Evolutionary conservation across 2,888 invertebrate species (phyloP).

Genomic region (Poecilus cupreus): DNA sequence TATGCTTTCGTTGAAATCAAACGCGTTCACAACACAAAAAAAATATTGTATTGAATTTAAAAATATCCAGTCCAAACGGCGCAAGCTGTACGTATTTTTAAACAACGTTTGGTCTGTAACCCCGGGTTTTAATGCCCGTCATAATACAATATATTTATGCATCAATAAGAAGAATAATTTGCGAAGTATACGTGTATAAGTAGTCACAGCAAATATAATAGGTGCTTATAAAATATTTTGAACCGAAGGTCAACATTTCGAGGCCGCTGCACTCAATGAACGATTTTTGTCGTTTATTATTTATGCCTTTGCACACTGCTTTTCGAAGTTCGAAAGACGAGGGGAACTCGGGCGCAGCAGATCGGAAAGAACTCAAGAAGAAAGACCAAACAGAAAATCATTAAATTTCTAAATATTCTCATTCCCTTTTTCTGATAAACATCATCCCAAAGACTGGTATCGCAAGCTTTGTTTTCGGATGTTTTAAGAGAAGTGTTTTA

Average conservation of each 20-base stretch:
- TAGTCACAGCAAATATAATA: slow-evolving; percentile 43
- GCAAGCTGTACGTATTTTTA: not conserved
- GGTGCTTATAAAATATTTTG: slow-evolving; percentile 36
- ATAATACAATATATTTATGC: slow-evolving; percentile 18
- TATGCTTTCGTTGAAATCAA: not conserved
- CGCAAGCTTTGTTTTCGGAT: too few species aligned
- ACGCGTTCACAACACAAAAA: not conserved
- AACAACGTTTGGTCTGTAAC: too few species aligned
- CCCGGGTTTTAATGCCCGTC: not conserved
- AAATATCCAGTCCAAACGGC: not conserved
- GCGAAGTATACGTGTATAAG: slow-evolving; percentile 23
- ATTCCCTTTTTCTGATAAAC: too few species aligned
- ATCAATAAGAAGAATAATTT: slow-evolving; percentile 32
- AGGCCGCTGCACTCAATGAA: slow-evolving; percentile 45
- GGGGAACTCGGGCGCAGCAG: not conserved
- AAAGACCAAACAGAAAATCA: too few species aligned
- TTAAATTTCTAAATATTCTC: too few species aligned
- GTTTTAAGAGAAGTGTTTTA: too few species aligned
- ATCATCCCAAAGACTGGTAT: too few species aligned
- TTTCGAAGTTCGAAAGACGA: slow-evolving; percentile 19
- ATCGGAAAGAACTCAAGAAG: not conserved
- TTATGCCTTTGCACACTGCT: slow-evolving; percentile 34
- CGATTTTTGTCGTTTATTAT: slow-evolving; percentile 43
- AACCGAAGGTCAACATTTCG: slow-evolving; percentile 38
- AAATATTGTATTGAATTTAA: not conserved